Evolutionary conservation across 2,113 vertebrate genomes (phyloP).

Genomic region (Sapayoa aenigma): DNA sequence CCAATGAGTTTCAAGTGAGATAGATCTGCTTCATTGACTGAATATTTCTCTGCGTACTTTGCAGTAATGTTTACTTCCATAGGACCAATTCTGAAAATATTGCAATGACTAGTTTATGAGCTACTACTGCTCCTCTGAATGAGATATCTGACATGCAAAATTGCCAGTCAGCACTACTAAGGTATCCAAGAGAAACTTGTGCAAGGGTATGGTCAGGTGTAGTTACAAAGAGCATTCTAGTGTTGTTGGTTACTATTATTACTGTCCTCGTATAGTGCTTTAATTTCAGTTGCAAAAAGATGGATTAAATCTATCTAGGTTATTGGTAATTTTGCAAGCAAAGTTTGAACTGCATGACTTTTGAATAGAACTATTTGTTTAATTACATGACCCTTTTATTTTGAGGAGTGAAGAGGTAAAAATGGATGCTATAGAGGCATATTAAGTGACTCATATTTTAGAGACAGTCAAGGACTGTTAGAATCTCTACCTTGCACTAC

Average conservation of each 20-base stretch:
- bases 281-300: background rate
- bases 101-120: background rate
- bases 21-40: background rate
- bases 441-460: background rate
- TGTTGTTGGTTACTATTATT: background rate
- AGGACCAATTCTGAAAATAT: background rate
- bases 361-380: background rate
- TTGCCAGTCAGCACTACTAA: background rate
- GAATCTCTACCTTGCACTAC: background rate
- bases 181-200: background rate
- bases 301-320: background rate
- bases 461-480: background rate
- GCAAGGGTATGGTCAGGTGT: background rate
- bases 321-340: background rate
- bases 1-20: background rate
- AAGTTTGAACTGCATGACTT: background rate
- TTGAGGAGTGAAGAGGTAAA: background rate
- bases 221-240: background rate
- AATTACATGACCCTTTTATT: background rate
- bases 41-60: background rate
- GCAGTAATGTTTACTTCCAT: background rate
- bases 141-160: background rate
- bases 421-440: background rate
- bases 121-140: background rate
- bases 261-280: background rate